These are phyloP conservation scores for Machimus atricapillus DNA, from an alignment of 2,888 invertebrate genomes.

Conservation along the genomic window DNA sequence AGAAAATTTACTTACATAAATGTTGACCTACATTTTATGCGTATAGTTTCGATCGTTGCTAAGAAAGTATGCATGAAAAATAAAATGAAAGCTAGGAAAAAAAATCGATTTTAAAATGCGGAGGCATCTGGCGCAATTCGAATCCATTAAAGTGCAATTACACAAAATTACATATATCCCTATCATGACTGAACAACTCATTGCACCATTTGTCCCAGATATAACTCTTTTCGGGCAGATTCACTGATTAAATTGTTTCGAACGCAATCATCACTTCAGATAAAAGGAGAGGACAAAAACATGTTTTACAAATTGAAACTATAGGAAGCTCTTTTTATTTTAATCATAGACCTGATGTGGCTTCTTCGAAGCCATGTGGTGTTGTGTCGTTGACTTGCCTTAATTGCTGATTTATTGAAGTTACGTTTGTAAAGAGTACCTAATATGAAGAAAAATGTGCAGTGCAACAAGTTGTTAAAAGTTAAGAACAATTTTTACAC, in stretches of 20 bases:
- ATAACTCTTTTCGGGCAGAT: neutral
- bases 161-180: conserved; percentile 2
- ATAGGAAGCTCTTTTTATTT: neutral
- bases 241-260: neutral
- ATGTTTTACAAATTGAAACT: neutral
- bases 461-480: too few species aligned
- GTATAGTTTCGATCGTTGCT: neutral
- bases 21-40: neutral
- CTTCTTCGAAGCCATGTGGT: neutral
- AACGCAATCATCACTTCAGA: neutral
- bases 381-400: neutral
- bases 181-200: neutral
- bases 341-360: neutral
- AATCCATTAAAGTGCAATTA: conserved; percentile 17
- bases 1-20: neutral
- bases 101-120: neutral
- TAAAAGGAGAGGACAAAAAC: neutral
- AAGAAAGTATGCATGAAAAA: neutral
- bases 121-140: conserved; percentile 1
- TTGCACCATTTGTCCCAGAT: neutral
- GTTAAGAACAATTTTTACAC: too few species aligned
- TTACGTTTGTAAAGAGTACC: neutral
- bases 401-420: neutral
- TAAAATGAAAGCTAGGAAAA: neutral
- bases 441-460: neutral